Percentiles rank a stretch among this genome's conserved stretches.
Conservation (phyloP, 2,888 invertebrate species). For the Melipona beecheii region DNA sequence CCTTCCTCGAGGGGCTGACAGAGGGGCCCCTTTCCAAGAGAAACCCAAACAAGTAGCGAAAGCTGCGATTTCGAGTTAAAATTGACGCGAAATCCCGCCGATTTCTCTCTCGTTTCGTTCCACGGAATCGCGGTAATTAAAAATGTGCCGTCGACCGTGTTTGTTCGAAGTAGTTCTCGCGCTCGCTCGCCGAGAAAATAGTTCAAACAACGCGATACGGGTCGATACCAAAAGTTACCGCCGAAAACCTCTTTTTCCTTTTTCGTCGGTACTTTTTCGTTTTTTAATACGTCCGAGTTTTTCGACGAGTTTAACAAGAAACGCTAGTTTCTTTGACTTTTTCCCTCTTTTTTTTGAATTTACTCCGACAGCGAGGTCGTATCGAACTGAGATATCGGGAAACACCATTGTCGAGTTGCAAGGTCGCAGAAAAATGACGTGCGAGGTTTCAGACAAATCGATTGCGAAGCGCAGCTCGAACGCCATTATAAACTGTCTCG, state of each 20-base stretch:
- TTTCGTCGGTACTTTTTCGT: background rate
- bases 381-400: background rate
- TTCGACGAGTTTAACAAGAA: conserved; percentile 2
- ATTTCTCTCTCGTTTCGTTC: background rate
- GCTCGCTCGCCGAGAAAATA: background rate
- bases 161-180: background rate
- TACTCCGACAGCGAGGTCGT: background rate
- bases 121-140: conserved; percentile 21
- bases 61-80: background rate
- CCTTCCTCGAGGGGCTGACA: too few species aligned
- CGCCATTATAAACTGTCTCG: too few species aligned
- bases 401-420: background rate
- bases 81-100: background rate
- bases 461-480: too few species aligned
- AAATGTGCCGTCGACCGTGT: conserved; percentile 18
- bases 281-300: background rate
- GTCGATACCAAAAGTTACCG: background rate
- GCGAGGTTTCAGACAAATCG: too few species aligned
- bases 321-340: background rate
- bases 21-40: too few species aligned
- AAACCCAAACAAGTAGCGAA: too few species aligned
- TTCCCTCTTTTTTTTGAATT: background rate
- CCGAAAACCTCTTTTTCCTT: background rate
- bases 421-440: background rate
- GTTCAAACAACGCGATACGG: conserved; percentile 24